Base-by-base conservation (phyloP, 2,888 invertebrate species). In the Oscheius sp. region DNA sequence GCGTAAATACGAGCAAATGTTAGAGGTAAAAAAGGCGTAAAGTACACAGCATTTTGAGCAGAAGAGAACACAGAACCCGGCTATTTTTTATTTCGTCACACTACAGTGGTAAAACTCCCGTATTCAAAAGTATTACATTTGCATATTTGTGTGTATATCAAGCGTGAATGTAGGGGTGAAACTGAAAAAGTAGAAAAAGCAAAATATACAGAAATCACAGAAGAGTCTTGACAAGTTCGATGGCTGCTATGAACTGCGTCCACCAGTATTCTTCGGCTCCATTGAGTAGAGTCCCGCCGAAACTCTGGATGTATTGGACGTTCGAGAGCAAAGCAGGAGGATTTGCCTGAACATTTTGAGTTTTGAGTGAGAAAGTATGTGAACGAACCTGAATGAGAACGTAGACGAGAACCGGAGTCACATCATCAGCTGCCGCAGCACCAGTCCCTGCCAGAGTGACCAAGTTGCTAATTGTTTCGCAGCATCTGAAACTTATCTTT, bases 161-260 rank as follows among this genome's bases (percentile, higher is more conserved):
- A 42, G 65, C 65, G 13, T 65, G 29, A 65, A 65, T 50, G 11
- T 4, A 29, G 21, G n/a, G 32, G 50, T 55, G 33, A 55, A 53
- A 68, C 47, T 42, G 29, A 47, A 10, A 35, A 47, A 47, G 3
- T 21, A 42, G 37, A 2, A 29, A 60, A 33, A 53, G 50, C 11
- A 10, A 53, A 53, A 55, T 35, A 29, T 51, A 32, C 32, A 65
- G 35, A 48, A 50, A 65, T 65, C 65, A 84, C 63, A 86, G 62
- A 47, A 88, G 77, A 4, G 84, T 85, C 76, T 98, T 99, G 89
- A 98, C 96, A 91, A 95, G 96, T 91, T 96, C 96, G 71, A 97
- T 95, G 63, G 96, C 96, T 0, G 96, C 94, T 89, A 94, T 94
- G 91, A 98, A 97, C 91, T 97, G 96, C 72, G 96, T 96, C 98